Base-by-base conservation (phyloP, 2,113 vertebrate genomes). In the Nothobranchius kuhntae region DNA sequence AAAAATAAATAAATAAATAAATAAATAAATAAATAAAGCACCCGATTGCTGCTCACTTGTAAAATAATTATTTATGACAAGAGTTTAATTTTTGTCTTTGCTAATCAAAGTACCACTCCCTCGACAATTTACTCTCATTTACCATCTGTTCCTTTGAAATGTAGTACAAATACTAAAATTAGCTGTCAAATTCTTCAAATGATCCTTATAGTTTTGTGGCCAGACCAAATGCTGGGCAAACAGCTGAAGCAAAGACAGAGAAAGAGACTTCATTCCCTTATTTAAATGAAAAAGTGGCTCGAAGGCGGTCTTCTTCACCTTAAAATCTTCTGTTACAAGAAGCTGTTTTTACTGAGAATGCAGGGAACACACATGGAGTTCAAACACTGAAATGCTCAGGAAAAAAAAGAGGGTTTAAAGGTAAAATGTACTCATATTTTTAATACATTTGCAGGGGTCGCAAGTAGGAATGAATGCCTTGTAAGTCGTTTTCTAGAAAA, bases 121-220 rank as follows among this genome's bases (percentile, higher is more conserved):
- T 67, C 67, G 60, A 77, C 10, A 62, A 84, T 82, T 82, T 66
- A 63, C 82, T 93, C 91, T 88, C 94, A 95, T 96, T 96, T 96
- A 92, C 94, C 92, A 94, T 95, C 94, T 93, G 91, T 94, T 94
- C 93, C 87, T 91, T 87, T 87, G 89, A 92, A 86, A 94, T 91
- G 89, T 91, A 93, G 87, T 93, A 94, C 96, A 96, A 98, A 96
- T 95, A 96, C 92, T 68, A 94, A 96, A 96, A 96, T 96, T 95
- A 95, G 92, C 84, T 69, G 93, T 95, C 92, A 93, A 92, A 15
- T 57, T 38, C n/a, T 50, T 85, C 48, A 68, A 80, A 76, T 79
- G 42, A 71, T 77, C 44, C 91, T 94, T 94, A 58, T 78, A 92
- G 87, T 93, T 94, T 93, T 94, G 92, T 93, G 89, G 93, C 93